Evolutionary conservation across 1,140 invertebrate species (phyloP).

Genomic region (Venturia canescens): DNA sequence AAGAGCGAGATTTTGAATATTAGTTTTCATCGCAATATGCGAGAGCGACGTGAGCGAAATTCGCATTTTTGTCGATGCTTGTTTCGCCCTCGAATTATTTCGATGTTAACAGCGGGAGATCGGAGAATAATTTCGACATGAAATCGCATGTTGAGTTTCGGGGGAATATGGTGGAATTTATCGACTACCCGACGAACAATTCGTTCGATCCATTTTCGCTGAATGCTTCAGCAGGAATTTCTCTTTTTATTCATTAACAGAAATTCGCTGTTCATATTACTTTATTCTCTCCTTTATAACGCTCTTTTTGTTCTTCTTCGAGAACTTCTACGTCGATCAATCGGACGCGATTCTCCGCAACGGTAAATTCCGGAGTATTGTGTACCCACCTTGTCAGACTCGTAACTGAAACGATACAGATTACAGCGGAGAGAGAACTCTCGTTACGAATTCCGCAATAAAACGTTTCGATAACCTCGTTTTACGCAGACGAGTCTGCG

Average conservation of each 20-base stretch:
- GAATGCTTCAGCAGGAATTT: neutral
- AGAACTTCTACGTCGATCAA: conserved; percentile 1
- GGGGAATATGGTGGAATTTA: too few species aligned
- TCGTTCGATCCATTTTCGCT: too few species aligned
- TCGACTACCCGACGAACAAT: too few species aligned
- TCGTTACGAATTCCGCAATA: conserved; percentile 39
- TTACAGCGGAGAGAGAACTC: conserved; percentile 18
- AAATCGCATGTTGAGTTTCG: too few species aligned
- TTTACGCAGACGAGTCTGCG: neutral
- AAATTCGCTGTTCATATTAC: neutral
- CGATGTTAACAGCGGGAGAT: too few species aligned
- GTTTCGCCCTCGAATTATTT: too few species aligned
- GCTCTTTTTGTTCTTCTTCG: neutral
- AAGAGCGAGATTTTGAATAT: neutral
- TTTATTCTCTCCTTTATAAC: too few species aligned
- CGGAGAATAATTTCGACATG: too few species aligned
- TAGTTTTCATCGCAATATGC: too few species aligned
- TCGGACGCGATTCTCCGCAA: conserved; percentile 28
- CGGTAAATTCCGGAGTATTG: neutral
- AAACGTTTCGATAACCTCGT: conserved; percentile 39
- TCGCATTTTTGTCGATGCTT: too few species aligned
- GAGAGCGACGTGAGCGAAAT: too few species aligned
- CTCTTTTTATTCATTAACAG: neutral
- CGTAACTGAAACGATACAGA: neutral
- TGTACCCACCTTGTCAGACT: neutral